These are phyloP conservation scores for Brenthis hecate DNA, from an alignment of 2,888 invertebrate species.

Conservation along the genomic window DNA sequence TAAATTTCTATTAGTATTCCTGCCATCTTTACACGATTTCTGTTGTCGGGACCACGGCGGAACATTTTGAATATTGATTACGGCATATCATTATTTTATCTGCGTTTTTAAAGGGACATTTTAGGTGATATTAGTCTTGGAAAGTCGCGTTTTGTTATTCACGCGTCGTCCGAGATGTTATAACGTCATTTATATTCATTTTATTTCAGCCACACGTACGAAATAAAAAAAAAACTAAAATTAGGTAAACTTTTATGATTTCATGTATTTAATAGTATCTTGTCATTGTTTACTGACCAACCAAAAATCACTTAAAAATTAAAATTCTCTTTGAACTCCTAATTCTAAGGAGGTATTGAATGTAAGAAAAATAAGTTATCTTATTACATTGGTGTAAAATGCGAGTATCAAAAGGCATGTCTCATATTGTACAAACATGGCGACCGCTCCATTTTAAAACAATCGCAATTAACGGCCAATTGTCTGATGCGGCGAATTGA, in stretches of 20 bases:
- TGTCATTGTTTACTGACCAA: too few relatives aligned
- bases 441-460: conserved; percentile 68
- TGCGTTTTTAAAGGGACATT: conserved; percentile 44
- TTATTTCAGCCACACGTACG: conserved; percentile 7
- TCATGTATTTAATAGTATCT: too few relatives aligned
- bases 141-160: conserved; percentile 56
- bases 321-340: background rate
- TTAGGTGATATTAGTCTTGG: conserved; percentile 51
- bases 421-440: conserved; percentile 54
- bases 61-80: conserved; percentile 77
- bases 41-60: conserved; percentile 65
- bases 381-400: conserved; percentile 3
- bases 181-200: conserved; percentile 30
- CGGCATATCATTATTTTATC: conserved; percentile 45
- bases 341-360: background rate
- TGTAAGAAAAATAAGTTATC: conserved; percentile 1
- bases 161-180: conserved; percentile 33
- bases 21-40: conserved; percentile 70
- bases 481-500: conserved; percentile 51
- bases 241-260: too few relatives aligned
- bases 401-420: conserved; percentile 32
- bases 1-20: conserved; percentile 66
- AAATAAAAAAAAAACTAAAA: too few relatives aligned
- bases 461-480: conserved; percentile 72
- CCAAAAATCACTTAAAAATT: too few relatives aligned